Evolutionary conservation across 2,113 vertebrate species (phyloP).

Genomic region (Acrocephalus arundinaceus): DNA sequence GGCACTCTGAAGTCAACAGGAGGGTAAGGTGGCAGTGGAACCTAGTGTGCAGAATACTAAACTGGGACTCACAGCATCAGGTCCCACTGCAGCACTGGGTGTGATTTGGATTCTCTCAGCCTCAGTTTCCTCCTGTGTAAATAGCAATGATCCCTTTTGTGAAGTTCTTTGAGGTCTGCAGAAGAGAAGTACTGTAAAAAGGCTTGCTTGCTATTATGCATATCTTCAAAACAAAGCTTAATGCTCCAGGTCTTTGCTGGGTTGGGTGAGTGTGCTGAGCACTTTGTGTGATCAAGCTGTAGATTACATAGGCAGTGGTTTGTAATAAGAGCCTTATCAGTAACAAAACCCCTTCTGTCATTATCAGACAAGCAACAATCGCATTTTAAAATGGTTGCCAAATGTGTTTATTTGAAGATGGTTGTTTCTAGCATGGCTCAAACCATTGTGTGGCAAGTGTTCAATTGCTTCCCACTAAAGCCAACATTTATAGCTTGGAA

Average conservation of each 20-base stretch:
- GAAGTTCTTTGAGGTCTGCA: not conserved
- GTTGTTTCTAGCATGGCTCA: conserved; percentile 41
- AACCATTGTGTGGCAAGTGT: conserved; percentile 51
- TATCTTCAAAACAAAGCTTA: conserved; percentile 46
- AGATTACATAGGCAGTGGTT: conserved; percentile 57
- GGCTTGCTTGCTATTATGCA: not conserved
- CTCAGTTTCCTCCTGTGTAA: not conserved
- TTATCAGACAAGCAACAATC: conserved; percentile 47
- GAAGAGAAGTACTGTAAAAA: not conserved
- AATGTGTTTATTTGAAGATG: conserved; percentile 60
- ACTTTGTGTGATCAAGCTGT: conserved; percentile 23
- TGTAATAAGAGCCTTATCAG: conserved; percentile 54
- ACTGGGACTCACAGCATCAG: not conserved
- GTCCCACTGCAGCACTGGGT: not conserved
- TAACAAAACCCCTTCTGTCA: conserved; percentile 49
- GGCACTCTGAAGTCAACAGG: not conserved
- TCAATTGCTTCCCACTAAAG: conserved; percentile 56
- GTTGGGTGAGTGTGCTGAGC: conserved; percentile 12
- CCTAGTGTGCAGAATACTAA: not conserved
- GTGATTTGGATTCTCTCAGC: not conserved
- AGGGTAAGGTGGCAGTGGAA: not conserved
- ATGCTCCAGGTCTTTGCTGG: not conserved
- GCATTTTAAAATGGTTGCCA: conserved; percentile 65
- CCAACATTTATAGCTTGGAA: conserved; percentile 46
- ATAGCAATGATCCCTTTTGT: not conserved